phyloP scores from a whole-genome alignment of 2,113 vertebrate genomes.

The Malaclemys terrapin region DNA sequence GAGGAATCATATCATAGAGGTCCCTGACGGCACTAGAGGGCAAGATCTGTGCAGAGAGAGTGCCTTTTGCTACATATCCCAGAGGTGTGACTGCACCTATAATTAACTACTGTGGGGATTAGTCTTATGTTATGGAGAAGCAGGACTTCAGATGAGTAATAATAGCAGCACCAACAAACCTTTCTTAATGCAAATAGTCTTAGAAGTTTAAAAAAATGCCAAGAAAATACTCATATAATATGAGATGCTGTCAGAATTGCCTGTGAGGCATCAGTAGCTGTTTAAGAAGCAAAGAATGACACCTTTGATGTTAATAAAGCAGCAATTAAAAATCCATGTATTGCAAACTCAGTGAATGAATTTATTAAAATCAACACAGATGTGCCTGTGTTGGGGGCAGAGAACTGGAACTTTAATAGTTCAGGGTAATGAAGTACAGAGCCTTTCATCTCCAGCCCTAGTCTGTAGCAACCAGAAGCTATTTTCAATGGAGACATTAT shows the following conservation, averaged over 20 bases:
- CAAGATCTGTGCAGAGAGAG: not conserved
- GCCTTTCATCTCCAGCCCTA: not conserved
- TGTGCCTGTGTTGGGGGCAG: not conserved
- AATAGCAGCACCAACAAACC: not conserved
- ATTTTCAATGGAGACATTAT: not conserved
- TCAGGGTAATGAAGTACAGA: not conserved
- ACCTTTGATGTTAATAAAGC: not conserved
- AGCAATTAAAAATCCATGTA: not conserved
- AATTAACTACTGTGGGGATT: conserved; percentile 22
- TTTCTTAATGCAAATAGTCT: not conserved
- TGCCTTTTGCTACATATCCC: not conserved
- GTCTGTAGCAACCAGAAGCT: not conserved
- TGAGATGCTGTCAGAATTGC: not conserved
- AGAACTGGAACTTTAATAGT: not conserved
- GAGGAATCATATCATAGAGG: not conserved
- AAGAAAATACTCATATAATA: not conserved
- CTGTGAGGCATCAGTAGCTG: not conserved
- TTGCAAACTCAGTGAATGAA: not conserved
- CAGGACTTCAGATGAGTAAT: conserved; percentile 6
- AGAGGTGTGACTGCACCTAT: not conserved
- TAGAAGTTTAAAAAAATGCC: not conserved
- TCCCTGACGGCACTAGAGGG: not conserved
- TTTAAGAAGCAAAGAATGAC: not conserved
- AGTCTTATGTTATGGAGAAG: not conserved
- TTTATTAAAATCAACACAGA: not conserved